Conservation (phyloP, 2,113 vertebrate genomes). For the Barbus barbus region DNA sequence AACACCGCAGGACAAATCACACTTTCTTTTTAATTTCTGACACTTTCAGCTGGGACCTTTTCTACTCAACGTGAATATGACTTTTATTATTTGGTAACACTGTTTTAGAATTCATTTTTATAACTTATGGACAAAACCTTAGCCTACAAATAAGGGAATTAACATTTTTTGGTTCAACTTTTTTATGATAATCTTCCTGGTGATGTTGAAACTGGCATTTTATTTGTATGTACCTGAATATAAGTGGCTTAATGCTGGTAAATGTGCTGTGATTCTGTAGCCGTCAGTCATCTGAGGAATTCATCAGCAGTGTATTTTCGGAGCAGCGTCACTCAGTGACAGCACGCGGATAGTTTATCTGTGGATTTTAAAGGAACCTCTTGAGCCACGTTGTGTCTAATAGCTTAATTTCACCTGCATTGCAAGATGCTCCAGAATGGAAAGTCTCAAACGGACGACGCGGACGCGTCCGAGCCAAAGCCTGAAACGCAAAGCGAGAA, state of each 20-base stretch:
- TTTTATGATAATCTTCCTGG: neutral
- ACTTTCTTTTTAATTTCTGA: slow-evolving; percentile 32
- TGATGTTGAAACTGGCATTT: neutral
- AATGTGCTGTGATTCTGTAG: slow-evolving; percentile 27
- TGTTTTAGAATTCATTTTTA: neutral
- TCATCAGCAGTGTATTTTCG: slow-evolving; percentile 34
- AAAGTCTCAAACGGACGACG: slow-evolving; percentile 61
- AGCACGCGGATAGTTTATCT: slow-evolving; percentile 10
- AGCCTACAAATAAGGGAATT: neutral
- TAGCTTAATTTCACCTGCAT: neutral
- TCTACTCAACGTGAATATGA: neutral
- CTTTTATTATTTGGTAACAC: neutral
- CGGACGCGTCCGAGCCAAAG: slow-evolving; percentile 50
- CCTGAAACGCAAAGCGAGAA: slow-evolving; percentile 45
- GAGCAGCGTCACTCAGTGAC: slow-evolving; percentile 32
- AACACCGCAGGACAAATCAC: slow-evolving; percentile 41
- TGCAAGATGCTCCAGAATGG: slow-evolving; percentile 76
- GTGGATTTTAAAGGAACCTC: slow-evolving; percentile 17
- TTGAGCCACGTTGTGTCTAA: neutral
- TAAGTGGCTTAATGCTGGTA: neutral
- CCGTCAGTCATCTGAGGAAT: neutral
- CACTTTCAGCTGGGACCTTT: neutral
- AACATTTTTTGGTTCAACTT: neutral
- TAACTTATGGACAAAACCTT: neutral
- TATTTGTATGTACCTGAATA: neutral